phyloP scores from a whole-genome alignment of 2,113 vertebrate species.

The Collichthys lucidus region DNA sequence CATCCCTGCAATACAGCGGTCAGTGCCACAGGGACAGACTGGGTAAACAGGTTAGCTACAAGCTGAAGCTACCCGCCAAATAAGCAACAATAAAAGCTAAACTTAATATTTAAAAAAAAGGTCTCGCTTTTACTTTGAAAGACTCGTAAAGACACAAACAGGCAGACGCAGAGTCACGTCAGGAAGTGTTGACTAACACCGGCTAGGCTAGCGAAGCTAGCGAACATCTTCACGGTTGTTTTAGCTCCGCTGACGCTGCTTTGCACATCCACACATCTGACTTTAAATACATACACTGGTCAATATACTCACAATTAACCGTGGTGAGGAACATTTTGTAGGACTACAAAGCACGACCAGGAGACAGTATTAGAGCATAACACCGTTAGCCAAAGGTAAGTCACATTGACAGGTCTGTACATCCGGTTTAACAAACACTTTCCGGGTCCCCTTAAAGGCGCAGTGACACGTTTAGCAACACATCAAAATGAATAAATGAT shows the following conservation, averaged over 20 bases:
- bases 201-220: no score
- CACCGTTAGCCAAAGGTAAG: conserved; percentile 14
- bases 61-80: neutral
- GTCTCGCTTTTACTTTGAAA: neutral
- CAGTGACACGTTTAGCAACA: neutral
- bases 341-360: neutral
- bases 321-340: conserved; percentile 82
- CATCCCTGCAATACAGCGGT: no score
- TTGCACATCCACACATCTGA: neutral
- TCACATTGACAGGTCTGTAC: conserved; percentile 73
- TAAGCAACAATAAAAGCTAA: neutral
- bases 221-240: no score
- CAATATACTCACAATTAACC: conserved; percentile 79
- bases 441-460: conserved; percentile 72
- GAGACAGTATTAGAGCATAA: neutral
- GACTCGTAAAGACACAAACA: neutral
- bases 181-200: neutral
- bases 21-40: no score
- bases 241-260: neutral
- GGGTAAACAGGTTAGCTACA: no score
- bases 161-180: neutral
- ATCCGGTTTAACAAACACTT: conserved; percentile 68
- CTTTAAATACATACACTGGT: accelerated
- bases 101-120: neutral
- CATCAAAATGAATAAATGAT: neutral